Evolutionary conservation across 2,113 vertebrate genomes (phyloP).

Genomic region (Paedocypris sp.): DNA sequence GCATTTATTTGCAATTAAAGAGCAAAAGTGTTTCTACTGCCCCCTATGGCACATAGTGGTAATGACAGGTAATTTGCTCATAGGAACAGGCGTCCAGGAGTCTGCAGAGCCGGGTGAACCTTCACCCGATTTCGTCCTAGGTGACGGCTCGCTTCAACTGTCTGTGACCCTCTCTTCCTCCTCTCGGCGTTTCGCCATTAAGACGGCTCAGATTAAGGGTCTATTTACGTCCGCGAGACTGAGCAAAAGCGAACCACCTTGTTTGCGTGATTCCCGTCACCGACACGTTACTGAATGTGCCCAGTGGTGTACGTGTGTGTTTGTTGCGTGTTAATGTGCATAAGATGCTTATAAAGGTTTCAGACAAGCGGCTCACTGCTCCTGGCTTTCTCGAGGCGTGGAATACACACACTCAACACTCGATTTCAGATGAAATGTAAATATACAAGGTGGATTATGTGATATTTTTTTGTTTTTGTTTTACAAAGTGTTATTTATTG

Average conservation of each 20-base stretch:
- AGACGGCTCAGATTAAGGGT: conserved; percentile 17
- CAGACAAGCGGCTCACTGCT: neutral
- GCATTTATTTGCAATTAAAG: neutral
- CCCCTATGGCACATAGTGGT: neutral
- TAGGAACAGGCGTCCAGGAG: neutral
- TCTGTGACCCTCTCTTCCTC: conserved; percentile 13
- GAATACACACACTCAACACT: neutral
- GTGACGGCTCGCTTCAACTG: neutral
- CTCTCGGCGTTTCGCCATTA: neutral
- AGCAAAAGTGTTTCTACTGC: neutral
- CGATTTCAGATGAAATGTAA: too few relatives aligned
- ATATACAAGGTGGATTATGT: too few relatives aligned
- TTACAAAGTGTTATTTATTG: too few relatives aligned
- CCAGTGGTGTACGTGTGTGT: neutral
- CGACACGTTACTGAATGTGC: neutral
- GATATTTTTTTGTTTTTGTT: too few relatives aligned
- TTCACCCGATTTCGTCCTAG: neutral
- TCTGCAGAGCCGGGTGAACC: neutral
- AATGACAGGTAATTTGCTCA: neutral
- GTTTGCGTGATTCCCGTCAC: conserved; percentile 11
- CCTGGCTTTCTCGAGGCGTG: neutral
- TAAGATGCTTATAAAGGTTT: conserved; percentile 24
- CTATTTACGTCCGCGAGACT: conserved; percentile 22
- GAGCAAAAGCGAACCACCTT: neutral
- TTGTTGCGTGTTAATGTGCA: too few relatives aligned